Conservation (phyloP, 2,888 invertebrate species). For the Catotricha subobsoleta region DNA sequence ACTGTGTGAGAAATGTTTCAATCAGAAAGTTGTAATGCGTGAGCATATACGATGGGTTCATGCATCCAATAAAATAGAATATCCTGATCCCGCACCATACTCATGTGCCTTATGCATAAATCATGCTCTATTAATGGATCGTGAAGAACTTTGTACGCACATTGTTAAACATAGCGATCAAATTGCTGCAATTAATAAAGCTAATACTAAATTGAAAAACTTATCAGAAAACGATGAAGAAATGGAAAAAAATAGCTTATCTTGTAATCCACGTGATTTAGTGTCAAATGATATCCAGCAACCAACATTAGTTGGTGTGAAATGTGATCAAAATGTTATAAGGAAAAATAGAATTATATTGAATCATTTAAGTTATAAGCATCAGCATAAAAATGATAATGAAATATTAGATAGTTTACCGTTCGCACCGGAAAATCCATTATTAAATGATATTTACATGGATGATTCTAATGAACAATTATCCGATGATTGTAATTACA, state of each 20-base stretch:
- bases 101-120: constrained; percentile 30
- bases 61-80: constrained; percentile 28
- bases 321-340: constrained; percentile 12
- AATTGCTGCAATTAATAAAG: constrained; percentile 31
- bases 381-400: too few species aligned
- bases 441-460: too few species aligned
- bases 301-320: not conserved
- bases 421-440: too few species aligned
- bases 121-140: constrained; percentile 24
- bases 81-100: constrained; percentile 23
- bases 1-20: constrained; percentile 34
- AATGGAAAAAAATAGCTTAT: too few species aligned
- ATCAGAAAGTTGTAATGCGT: constrained; percentile 35
- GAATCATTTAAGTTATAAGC: too few species aligned
- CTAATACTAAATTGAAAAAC: not conserved
- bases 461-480: too few species aligned
- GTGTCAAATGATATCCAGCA: not conserved
- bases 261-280: too few species aligned
- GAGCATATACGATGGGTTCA: constrained; percentile 36
- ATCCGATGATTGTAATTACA: too few species aligned
- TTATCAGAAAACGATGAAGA: not conserved
- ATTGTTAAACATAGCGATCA: constrained; percentile 35
- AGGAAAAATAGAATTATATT: constrained; percentile 25
- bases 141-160: constrained; percentile 34
- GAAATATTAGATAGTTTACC: too few species aligned